These are phyloP conservation scores for Scatophagus argus DNA, from an alignment of 2,113 vertebrate genomes.

Conservation along the genomic window DNA sequence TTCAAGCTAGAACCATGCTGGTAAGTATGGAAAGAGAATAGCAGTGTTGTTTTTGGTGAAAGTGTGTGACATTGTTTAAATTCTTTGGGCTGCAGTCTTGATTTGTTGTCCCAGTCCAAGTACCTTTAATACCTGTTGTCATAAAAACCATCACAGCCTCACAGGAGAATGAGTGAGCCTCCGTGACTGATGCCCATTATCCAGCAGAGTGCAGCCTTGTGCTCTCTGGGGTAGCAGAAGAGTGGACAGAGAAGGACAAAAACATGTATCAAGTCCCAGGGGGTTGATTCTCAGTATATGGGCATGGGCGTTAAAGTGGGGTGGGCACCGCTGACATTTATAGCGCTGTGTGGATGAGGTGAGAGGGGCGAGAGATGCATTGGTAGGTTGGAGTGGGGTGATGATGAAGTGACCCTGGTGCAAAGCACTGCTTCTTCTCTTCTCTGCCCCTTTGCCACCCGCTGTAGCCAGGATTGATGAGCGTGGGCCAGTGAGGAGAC, in stretches of 20 bases:
- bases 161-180: constrained; percentile 37
- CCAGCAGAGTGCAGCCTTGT: constrained; percentile 29
- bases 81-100: neutral
- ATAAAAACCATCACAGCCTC: constrained; percentile 35
- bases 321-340: constrained; percentile 72
- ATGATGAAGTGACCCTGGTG: constrained; percentile 76
- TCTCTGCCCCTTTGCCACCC: constrained; percentile 71
- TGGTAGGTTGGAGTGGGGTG: constrained; percentile 53
- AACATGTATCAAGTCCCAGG: constrained; percentile 65
- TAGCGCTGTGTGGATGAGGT: constrained; percentile 54
- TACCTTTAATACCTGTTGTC: constrained; percentile 15
- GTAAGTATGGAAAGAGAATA: neutral
- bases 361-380: constrained; percentile 47
- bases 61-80: neutral
- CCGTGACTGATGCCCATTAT: constrained; percentile 40
- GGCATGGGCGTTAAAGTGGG: constrained; percentile 10
- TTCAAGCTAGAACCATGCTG: neutral
- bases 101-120: constrained; percentile 9
- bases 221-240: constrained; percentile 38
- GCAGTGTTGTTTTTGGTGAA: neutral
- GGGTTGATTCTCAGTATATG: constrained; percentile 45
- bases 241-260: constrained; percentile 67
- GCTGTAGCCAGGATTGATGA: constrained; percentile 82
- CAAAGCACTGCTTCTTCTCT: constrained; percentile 43
- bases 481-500: constrained; percentile 66